Evolutionary conservation across 2,797 vertebrate species (phyloP).

Genomic region (Typhlichthys subterraneus): DNA sequence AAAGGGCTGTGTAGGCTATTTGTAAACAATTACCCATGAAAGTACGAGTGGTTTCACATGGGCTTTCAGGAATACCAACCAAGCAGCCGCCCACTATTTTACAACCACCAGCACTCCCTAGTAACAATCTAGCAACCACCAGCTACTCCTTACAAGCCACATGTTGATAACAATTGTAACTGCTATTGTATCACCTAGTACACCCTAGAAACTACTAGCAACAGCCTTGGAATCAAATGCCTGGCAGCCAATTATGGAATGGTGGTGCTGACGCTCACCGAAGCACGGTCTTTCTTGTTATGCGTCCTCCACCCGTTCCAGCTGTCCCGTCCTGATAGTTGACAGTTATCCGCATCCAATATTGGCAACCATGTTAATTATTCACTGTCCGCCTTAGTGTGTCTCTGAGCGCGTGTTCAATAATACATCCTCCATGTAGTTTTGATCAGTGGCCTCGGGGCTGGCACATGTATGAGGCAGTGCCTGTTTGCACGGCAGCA

Average conservation of each 20-base stretch:
- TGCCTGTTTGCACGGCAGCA: slow-evolving; percentile 31
- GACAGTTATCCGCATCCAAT: slow-evolving; percentile 48
- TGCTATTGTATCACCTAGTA: no score
- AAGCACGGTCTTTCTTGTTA: slow-evolving; percentile 1
- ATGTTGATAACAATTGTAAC: no score
- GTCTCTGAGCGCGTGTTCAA: slow-evolving; percentile 55
- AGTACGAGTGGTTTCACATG: no score
- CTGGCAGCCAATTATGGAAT: neutral
- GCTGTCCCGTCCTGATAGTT: slow-evolving; percentile 17
- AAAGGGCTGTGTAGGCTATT: no score
- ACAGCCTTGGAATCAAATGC: no score
- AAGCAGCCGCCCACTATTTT: no score
- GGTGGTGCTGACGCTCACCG: neutral
- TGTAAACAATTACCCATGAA: no score
- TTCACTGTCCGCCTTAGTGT: slow-evolving; percentile 41
- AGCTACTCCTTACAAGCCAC: no score
- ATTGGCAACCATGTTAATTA: slow-evolving; percentile 51
- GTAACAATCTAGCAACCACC: no score
- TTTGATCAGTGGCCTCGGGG: slow-evolving; percentile 69
- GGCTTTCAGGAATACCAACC: no score
- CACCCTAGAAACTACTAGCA: no score
- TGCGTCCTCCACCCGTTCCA: slow-evolving; percentile 11
- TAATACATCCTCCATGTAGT: slow-evolving; percentile 69
- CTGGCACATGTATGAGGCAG: slow-evolving; percentile 1
- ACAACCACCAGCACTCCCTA: no score